phyloP scores from a whole-genome alignment of 2,888 invertebrate species.

The Himalopsyche japonica region DNA sequence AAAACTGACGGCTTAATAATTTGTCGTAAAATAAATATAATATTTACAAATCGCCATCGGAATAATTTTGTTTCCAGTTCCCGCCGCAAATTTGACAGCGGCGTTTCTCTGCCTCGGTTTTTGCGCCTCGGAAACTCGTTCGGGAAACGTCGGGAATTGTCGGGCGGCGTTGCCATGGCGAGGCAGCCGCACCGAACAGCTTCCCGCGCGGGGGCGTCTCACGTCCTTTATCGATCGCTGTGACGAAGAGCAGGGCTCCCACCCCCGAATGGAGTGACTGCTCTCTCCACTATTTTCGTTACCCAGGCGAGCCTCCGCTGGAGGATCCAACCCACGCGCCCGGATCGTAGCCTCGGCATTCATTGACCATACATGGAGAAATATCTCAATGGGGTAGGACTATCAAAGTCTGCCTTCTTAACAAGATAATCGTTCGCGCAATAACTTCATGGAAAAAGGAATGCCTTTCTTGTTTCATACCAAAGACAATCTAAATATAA shows the following conservation, averaged over 20 bases:
- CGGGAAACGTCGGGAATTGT: slow-evolving; percentile 47
- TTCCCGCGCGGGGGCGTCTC: slow-evolving; percentile 44
- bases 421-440: too few relatives aligned
- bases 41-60: neutral
- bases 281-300: neutral
- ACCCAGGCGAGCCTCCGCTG: neutral
- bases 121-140: slow-evolving; percentile 49
- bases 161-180: slow-evolving; percentile 51
- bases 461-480: too few relatives aligned
- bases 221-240: slow-evolving; percentile 37
- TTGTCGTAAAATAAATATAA: neutral
- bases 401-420: neutral
- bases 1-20: too few relatives aligned
- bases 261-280: neutral
- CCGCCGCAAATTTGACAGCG: slow-evolving; percentile 46
- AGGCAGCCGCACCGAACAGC: slow-evolving; percentile 43
- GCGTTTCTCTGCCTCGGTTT: slow-evolving; percentile 46
- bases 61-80: neutral
- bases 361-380: neutral
- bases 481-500: too few relatives aligned
- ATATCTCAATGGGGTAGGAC: neutral
- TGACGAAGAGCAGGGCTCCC: neutral
- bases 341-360: neutral
- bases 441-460: too few relatives aligned
- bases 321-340: slow-evolving; percentile 16